Evolutionary conservation across 1,140 invertebrate genomes (phyloP).

Genomic region (Pseudachorutes palmiensis): DNA sequence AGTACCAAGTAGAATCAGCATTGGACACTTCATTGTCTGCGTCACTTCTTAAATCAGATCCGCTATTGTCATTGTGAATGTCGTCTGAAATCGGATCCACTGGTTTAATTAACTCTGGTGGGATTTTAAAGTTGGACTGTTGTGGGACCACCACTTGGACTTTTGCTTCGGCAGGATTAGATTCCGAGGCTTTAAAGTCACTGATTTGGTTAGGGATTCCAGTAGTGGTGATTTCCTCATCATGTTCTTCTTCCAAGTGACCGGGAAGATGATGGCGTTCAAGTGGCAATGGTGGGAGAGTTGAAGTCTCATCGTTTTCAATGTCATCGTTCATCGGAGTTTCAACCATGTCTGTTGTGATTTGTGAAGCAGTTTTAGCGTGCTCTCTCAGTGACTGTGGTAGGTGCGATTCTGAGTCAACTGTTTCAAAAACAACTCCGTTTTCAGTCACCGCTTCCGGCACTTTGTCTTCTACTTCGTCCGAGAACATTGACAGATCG

Average conservation of each 20-base stretch:
- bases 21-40: slow-evolving; percentile 23
- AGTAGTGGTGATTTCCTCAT: neutral
- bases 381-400: neutral
- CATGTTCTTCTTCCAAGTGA: neutral
- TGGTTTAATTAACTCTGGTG: slow-evolving; percentile 8
- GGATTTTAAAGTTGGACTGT: neutral
- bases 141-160: neutral
- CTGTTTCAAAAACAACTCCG: slow-evolving; percentile 48
- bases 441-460: neutral
- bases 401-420: slow-evolving; percentile 33
- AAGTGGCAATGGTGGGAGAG: neutral
- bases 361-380: neutral
- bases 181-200: neutral
- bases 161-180: neutral
- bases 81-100: slow-evolving; percentile 21
- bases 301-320: neutral
- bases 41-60: slow-evolving; percentile 12
- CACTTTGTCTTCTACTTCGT: neutral
- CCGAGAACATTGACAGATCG: slow-evolving; percentile 26
- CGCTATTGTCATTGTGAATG: slow-evolving; percentile 2
- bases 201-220: neutral
- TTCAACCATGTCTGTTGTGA: neutral
- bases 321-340: neutral
- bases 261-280: slow-evolving; percentile 8
- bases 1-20: slow-evolving; percentile 29